phyloP scores from a whole-genome alignment of 2,888 invertebrate genomes.

The Drosophila anomalipes region DNA sequence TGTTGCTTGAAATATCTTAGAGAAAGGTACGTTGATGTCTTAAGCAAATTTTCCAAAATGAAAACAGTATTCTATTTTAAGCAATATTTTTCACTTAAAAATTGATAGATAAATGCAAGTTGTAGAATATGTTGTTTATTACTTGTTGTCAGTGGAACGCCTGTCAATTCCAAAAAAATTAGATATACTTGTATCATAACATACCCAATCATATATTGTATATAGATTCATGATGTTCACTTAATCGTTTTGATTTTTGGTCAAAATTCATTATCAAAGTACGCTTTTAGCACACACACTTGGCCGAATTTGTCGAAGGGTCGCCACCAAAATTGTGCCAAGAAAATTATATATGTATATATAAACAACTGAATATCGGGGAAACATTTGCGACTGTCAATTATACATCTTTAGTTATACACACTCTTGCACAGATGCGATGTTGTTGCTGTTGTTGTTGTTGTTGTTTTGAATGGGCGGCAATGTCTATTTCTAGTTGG shows the following conservation, averaged over 20 bases:
- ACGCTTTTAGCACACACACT: constrained; percentile 23
- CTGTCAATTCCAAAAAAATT: too few species aligned
- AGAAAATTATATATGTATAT: constrained; percentile 7
- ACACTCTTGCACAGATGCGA: constrained; percentile 7
- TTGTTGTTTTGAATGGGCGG: constrained; percentile 10
- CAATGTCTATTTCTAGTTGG: constrained; percentile 42
- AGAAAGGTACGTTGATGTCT: background rate
- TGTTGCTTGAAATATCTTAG: background rate
- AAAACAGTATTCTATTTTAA: background rate
- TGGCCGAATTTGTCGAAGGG: constrained; percentile 33
- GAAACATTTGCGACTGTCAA: constrained; percentile 64
- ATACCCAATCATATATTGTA: constrained; percentile 82
- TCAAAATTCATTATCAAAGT: constrained; percentile 37
- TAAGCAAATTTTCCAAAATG: background rate
- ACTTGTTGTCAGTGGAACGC: background rate
- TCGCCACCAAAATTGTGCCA: constrained; percentile 9
- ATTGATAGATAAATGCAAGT: background rate
- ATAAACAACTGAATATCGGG: constrained; percentile 3
- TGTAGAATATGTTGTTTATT: background rate
- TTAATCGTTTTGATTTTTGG: constrained; percentile 2
- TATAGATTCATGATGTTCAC: constrained; percentile 75
- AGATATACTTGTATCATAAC: constrained; percentile 31
- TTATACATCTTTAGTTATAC: constrained; percentile 33
- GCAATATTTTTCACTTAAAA: background rate
- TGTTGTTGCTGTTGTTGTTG: constrained; percentile 18